Conservation (phyloP, 2,113 vertebrate genomes). For the Connochaetes taurinus region DNA sequence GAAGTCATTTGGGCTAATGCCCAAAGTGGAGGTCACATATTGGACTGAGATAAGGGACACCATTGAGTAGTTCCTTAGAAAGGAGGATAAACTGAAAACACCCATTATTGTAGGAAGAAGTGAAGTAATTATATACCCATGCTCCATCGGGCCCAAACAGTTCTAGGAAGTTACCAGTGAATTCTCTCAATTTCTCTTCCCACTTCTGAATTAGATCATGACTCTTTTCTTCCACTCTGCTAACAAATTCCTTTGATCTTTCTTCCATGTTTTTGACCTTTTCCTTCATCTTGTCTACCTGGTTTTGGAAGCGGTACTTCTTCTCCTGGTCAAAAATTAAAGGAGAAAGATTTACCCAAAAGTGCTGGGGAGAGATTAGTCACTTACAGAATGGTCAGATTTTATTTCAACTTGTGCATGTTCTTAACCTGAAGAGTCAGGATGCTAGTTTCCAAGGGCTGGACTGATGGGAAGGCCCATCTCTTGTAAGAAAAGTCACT, state of each 20-base stretch:
- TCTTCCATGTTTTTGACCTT: slow-evolving; percentile 96
- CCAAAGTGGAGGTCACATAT: not conserved
- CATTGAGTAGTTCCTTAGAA: not conserved
- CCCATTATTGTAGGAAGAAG: not conserved
- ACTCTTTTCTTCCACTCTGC: slow-evolving; percentile 97
- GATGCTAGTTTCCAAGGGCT: not conserved
- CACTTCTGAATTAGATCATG: slow-evolving; percentile 98
- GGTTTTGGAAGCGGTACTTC: slow-evolving; percentile 97
- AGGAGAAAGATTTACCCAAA: slow-evolving; percentile 38
- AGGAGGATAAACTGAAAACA: slow-evolving; percentile 8
- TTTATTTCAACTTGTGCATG: not conserved
- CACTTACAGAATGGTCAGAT: not conserved
- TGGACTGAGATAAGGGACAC: not conserved
- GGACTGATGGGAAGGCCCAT: not conserved
- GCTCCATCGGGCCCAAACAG: slow-evolving; percentile 97
- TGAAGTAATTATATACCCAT: slow-evolving; percentile 85
- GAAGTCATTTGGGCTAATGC: not conserved
- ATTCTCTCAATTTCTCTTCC: slow-evolving; percentile 98
- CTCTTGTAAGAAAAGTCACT: slow-evolving; percentile 16
- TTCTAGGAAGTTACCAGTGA: slow-evolving; percentile 97
- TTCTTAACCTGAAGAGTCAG: slow-evolving; percentile 15
- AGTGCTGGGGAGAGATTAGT: not conserved
- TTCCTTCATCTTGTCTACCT: slow-evolving; percentile 98
- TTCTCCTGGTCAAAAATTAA: slow-evolving; percentile 87
- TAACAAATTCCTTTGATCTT: slow-evolving; percentile 97